A percentile compares a stretch with the other conserved stretches of the same genome.
phyloP scores from a whole-genome alignment of 1,140 invertebrate species.

The Glossosoma conforme region DNA sequence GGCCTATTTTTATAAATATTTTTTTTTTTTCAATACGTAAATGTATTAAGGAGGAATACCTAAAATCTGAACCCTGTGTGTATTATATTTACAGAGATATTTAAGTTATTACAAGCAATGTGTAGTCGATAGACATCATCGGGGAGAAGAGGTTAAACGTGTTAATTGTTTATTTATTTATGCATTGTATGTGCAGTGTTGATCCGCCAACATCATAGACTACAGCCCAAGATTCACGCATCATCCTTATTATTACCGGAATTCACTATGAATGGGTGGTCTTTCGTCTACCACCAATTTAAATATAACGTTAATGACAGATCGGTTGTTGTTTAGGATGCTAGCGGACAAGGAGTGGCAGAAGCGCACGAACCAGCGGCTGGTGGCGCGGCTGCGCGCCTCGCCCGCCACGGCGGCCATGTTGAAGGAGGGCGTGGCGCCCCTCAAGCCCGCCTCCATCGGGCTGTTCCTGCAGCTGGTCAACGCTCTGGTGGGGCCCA shows the following conservation, averaged over 20 bases:
- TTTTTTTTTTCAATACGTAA: too few species aligned
- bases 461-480: constrained; percentile 23
- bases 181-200: too few species aligned
- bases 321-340: constrained; percentile 1
- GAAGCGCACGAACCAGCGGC: constrained; percentile 2
- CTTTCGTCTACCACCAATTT: too few species aligned
- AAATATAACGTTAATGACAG: not conserved
- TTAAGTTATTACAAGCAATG: too few species aligned
- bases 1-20: not conserved
- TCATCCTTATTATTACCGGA: too few species aligned
- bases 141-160: not conserved
- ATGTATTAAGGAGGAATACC: too few species aligned
- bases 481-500: constrained; percentile 16
- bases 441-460: constrained; percentile 23
- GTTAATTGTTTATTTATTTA: not conserved
- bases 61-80: too few species aligned
- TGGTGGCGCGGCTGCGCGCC: constrained; percentile 9
- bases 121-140: too few species aligned
- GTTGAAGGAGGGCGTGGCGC: constrained; percentile 6
- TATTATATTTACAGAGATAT: too few species aligned
- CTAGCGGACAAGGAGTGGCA: constrained; percentile 10
- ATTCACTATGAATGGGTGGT: too few species aligned
- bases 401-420: not conserved
- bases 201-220: too few species aligned
- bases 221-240: too few species aligned